Percentiles rank a stretch among this genome's conserved stretches.
These are phyloP conservation scores for Haliclystus octoradiatus DNA, from an alignment of 30 jellyfish, hydroid and myxozoan species.

Conservation along the genomic window DNA sequence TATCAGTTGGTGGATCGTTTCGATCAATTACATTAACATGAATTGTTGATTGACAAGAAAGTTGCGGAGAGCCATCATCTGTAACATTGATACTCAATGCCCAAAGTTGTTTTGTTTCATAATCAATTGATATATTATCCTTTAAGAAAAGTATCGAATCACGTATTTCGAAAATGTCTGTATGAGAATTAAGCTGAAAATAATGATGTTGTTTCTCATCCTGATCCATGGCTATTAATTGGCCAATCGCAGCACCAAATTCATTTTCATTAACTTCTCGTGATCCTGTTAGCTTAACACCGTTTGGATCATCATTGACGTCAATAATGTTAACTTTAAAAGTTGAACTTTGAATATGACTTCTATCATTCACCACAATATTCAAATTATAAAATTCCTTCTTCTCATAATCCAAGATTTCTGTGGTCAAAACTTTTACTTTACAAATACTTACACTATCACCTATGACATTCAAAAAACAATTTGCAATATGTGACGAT, in stretches of 20 bases:
- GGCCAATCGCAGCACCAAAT: conserved; percentile 18
- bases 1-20: conserved; percentile 20
- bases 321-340: conserved; percentile 13
- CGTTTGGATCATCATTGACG: conserved; percentile 30
- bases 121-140: conserved; percentile 6
- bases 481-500: background rate
- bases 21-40: conserved; percentile 7
- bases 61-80: conserved; percentile 22
- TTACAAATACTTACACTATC: conserved; percentile 13
- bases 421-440: background rate
- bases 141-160: background rate
- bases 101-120: conserved; percentile 5
- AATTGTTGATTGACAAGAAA: background rate
- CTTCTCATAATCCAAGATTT: conserved; percentile 7
- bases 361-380: conserved; percentile 7
- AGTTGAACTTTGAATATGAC: background rate
- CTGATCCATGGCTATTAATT: conserved; percentile 14
- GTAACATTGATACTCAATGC: background rate
- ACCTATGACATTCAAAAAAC: background rate
- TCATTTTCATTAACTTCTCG: conserved; percentile 15
- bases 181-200: background rate
- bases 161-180: conserved; percentile 12
- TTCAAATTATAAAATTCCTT: background rate
- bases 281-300: background rate
- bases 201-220: conserved; percentile 15